Evolutionary conservation across 2,797 vertebrate species (phyloP).

Genomic region (Thamnophis elegans): DNA sequence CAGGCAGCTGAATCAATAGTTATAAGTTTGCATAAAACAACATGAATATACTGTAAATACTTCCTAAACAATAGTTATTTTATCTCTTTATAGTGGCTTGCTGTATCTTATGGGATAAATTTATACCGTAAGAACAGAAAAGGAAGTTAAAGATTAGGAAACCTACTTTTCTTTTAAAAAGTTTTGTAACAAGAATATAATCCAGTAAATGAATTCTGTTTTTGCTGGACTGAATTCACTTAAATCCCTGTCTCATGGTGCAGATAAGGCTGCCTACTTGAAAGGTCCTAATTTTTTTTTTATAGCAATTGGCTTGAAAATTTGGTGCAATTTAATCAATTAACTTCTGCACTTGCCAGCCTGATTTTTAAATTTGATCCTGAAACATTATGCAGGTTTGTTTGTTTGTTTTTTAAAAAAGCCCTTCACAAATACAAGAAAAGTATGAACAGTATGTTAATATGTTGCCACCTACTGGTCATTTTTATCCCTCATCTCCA

Average conservation of each 20-base stretch:
- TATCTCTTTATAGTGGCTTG: not conserved
- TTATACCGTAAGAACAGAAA: not conserved
- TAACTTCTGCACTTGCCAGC: not conserved
- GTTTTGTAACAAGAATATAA: not conserved
- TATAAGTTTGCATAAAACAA: not conserved
- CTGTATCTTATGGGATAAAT: not conserved
- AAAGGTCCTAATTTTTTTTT: not conserved
- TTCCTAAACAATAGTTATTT: not conserved
- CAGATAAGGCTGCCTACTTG: not conserved
- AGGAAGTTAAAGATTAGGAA: not conserved
- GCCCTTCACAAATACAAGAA: not conserved
- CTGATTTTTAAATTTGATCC: not conserved
- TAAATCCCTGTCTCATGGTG: not conserved
- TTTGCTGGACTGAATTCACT: not conserved
- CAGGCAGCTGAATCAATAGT: not conserved
- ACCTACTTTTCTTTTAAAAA: not conserved
- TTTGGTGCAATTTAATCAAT: not conserved
- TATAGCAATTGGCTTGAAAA: not conserved
- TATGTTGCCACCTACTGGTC: constrained; percentile 74
- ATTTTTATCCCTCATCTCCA: constrained; percentile 19
- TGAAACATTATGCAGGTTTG: constrained; percentile 1
- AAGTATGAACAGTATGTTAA: constrained; percentile 56
- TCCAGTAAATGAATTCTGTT: not conserved
- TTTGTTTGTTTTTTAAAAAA: too few species aligned
- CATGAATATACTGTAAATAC: not conserved